Percentiles rank a stretch among this genome's conserved stretches.
These are phyloP conservation scores for Dipodomys spectabilis DNA, from an alignment of 2,113 vertebrate species.

Conservation along the genomic window DNA sequence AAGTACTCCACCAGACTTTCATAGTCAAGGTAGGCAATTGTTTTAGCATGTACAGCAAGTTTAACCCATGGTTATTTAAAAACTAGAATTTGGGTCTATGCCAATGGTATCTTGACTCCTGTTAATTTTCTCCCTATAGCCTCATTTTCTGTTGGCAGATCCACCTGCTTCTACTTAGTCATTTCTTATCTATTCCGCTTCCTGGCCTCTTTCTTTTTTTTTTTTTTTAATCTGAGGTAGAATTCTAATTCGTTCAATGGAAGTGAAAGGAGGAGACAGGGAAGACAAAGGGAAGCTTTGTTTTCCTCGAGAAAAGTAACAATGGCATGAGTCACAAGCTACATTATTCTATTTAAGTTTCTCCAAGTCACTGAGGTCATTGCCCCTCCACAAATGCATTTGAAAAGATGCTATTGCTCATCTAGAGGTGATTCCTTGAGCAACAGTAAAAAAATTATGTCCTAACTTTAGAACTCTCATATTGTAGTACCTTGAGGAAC, in stretches of 20 bases:
- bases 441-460: constrained; percentile 43
- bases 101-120: background rate
- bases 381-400: constrained; percentile 11
- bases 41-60: background rate
- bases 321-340: constrained; percentile 48
- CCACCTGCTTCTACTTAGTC: constrained; percentile 32
- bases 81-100: background rate
- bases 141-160: background rate
- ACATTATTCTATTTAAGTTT: constrained; percentile 45
- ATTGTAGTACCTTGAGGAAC: constrained; percentile 29
- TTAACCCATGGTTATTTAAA: constrained; percentile 3
- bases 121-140: background rate
- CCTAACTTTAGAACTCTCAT: background rate
- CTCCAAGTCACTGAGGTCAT: constrained; percentile 45
- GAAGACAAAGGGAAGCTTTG: constrained; percentile 1
- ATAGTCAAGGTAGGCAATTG: background rate
- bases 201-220: constrained; percentile 7
- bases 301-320: constrained; percentile 42
- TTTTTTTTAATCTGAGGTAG: background rate
- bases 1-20: background rate
- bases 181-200: constrained; percentile 45
- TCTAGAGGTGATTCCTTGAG: constrained; percentile 46
- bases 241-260: constrained; percentile 28
- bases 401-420: constrained; percentile 34
- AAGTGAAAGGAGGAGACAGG: constrained; percentile 10